These are phyloP conservation scores for Glaucidium brasilianum DNA, from an alignment of 2,113 vertebrate genomes.

Conservation along the genomic window DNA sequence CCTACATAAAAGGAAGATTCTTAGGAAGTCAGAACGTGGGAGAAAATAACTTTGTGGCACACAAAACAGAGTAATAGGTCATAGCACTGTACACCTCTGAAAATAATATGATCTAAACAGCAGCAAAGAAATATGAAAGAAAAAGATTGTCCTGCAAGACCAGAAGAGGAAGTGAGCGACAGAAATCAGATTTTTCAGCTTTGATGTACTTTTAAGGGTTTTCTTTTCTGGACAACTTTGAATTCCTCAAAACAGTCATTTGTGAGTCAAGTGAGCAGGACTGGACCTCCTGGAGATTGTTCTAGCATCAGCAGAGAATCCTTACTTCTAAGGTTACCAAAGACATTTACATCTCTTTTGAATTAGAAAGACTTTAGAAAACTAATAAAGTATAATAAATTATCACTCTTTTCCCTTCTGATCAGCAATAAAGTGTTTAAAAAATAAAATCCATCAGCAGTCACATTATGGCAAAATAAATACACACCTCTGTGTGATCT, in stretches of 20 bases:
- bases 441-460: background rate
- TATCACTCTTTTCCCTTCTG: background rate
- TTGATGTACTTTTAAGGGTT: background rate
- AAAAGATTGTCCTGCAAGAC: background rate
- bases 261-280: background rate
- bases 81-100: background rate
- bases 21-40: background rate
- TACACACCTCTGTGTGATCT: background rate
- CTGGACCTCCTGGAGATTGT: background rate
- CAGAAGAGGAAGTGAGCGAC: background rate
- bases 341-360: background rate
- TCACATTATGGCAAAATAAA: background rate
- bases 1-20: background rate
- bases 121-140: background rate
- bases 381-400: background rate
- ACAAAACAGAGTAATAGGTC: background rate
- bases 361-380: background rate
- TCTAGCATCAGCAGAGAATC: background rate
- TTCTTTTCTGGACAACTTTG: background rate
- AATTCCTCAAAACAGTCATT: background rate
- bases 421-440: background rate
- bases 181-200: background rate
- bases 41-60: background rate
- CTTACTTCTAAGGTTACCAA: background rate
- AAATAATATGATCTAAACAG: background rate